Evolutionary conservation across 2,888 invertebrate genomes (phyloP).

Genomic region (Rhogogaster chlorosoma): DNA sequence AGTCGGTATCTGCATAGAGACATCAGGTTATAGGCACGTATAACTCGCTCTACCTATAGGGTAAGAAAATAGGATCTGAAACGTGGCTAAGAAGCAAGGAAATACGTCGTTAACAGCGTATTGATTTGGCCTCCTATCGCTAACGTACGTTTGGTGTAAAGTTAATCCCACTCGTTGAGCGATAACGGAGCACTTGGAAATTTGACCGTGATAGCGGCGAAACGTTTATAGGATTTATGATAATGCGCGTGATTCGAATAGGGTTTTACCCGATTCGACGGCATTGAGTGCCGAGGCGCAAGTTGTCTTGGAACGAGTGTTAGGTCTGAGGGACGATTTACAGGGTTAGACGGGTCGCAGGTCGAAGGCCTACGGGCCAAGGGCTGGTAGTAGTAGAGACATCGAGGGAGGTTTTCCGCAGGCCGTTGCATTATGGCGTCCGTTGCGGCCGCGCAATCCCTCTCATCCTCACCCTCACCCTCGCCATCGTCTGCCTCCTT

Average conservation of each 20-base stretch:
- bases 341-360: slow-evolving; percentile 37
- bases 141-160: slow-evolving; percentile 48
- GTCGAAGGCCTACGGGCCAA: slow-evolving; percentile 29
- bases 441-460: slow-evolving; percentile 37
- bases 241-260: slow-evolving; percentile 61
- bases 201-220: slow-evolving; percentile 62
- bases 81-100: slow-evolving; percentile 1
- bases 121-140: slow-evolving; percentile 44
- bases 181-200: slow-evolving; percentile 57
- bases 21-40: background rate
- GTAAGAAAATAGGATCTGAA: background rate
- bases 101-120: slow-evolving; percentile 41
- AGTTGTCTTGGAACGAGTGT: slow-evolving; percentile 52
- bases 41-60: background rate
- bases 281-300: slow-evolving; percentile 55
- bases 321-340: slow-evolving; percentile 46
- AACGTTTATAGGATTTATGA: slow-evolving; percentile 67
- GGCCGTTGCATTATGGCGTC: slow-evolving; percentile 40
- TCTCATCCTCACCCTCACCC: slow-evolving; percentile 44
- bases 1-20: background rate
- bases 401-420: slow-evolving; percentile 22
- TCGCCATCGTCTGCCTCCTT: background rate
- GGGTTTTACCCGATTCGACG: slow-evolving; percentile 58
- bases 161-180: slow-evolving; percentile 47
- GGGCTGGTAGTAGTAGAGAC: slow-evolving; percentile 2